Evolutionary conservation across 2,797 vertebrate genomes (phyloP).

Genomic region (Fistularia commersonii): DNA sequence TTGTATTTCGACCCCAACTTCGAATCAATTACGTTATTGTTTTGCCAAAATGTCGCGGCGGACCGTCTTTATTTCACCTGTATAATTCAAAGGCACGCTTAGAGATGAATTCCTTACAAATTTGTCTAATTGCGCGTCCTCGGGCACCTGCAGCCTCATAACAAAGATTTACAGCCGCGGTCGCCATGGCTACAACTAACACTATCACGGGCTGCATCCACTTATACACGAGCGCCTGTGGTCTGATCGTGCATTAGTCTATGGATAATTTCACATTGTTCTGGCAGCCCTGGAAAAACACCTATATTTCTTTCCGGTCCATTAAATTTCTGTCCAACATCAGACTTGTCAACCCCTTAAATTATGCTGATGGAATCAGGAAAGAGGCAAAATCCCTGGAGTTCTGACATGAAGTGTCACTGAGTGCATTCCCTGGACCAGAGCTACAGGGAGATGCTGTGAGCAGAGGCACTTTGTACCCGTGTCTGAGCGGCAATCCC

Average conservation of each 20-base stretch:
- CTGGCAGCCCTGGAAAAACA: slow-evolving; percentile 46
- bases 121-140: slow-evolving; percentile 45
- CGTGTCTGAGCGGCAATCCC: slow-evolving; percentile 7
- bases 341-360: slow-evolving; percentile 46
- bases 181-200: slow-evolving; percentile 71
- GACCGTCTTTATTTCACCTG: slow-evolving; percentile 15
- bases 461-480: slow-evolving; percentile 2
- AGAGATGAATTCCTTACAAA: slow-evolving; percentile 27
- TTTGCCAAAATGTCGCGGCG: slow-evolving; percentile 9
- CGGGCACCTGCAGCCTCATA: slow-evolving; percentile 42
- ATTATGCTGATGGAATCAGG: slow-evolving; percentile 40
- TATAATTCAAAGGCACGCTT: slow-evolving; percentile 20
- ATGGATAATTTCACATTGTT: slow-evolving; percentile 58
- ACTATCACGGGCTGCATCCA: slow-evolving; percentile 44
- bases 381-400: slow-evolving; percentile 31
- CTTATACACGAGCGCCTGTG: slow-evolving; percentile 58
- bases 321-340: slow-evolving; percentile 24
- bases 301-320: slow-evolving; percentile 45
- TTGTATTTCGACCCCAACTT: slow-evolving; percentile 4
- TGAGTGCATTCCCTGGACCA: slow-evolving; percentile 36
- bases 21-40: slow-evolving; percentile 4
- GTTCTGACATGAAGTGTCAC: slow-evolving; percentile 23
- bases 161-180: slow-evolving; percentile 53
- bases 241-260: slow-evolving; percentile 62
- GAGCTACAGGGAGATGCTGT: slow-evolving; percentile 14